phyloP scores from a whole-genome alignment of 2,113 vertebrate genomes.

The Siniperca chuatsi region DNA sequence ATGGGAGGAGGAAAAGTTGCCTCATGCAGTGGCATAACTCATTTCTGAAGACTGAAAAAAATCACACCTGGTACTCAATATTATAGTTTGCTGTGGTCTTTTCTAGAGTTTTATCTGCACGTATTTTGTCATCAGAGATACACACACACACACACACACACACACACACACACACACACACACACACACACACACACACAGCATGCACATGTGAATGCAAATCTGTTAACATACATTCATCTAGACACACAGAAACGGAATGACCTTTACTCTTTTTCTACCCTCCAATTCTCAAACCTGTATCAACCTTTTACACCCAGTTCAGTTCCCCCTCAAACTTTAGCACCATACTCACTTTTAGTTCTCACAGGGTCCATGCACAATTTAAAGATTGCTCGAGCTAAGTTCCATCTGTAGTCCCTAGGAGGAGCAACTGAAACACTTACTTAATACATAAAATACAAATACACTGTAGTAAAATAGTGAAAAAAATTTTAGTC shows the following conservation, averaged over 20 bases:
- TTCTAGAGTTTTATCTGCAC: neutral
- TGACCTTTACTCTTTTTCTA: slow-evolving; percentile 4
- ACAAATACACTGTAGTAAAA: neutral
- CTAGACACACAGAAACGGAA: neutral
- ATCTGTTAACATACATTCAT: neutral
- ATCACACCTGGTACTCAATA: neutral
- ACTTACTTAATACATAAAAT: slow-evolving; percentile 4
- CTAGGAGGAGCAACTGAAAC: neutral
- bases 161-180: neutral
- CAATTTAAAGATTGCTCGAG: slow-evolving; percentile 25
- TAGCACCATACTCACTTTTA: slow-evolving; percentile 21
- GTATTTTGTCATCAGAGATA: neutral
- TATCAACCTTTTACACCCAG: slow-evolving; percentile 27
- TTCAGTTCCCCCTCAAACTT: slow-evolving; percentile 24
- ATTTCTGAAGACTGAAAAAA: neutral
- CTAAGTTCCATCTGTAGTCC: slow-evolving; percentile 2
- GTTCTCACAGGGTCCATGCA: slow-evolving; percentile 22
- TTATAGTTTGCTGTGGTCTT: neutral
- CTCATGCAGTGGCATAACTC: neutral
- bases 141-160: neutral
- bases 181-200: neutral
- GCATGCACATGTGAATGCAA: neutral
- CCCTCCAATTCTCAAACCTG: neutral
- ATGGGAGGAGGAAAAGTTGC: neutral
- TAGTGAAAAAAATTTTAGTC: neutral